Evolutionary conservation across 2,113 vertebrate species (phyloP), one percentile per base, ranked within the genome.

Genomic region (Turdus rufiventris): DNA sequence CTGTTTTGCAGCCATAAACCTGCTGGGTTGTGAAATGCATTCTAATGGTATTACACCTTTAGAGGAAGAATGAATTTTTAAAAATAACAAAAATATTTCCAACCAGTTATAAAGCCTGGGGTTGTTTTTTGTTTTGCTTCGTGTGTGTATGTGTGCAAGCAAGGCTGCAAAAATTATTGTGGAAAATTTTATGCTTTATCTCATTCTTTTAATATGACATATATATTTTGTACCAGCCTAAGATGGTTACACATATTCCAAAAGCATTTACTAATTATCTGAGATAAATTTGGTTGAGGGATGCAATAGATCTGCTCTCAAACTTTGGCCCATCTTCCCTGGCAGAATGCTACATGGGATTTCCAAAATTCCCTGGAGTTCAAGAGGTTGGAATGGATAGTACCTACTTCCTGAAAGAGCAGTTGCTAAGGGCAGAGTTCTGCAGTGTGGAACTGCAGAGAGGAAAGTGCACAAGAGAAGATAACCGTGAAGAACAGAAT

Each of bases 21-120:
- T 87, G 28, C 40, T 91, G 40, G 51, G 75, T 25, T 86, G 61
- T 94, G 86, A 95, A 95, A 94, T 72, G 19, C 31, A 68, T 91
- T 89, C 65, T 92, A 78, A 85, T 83, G 23, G 2, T 31, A 57
- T 88, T 76, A 42, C 7, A 85, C 60, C 19, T 86, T 86, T 45
- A 43, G 43, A 91, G 43, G 28, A 40, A 71, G 6, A 66, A 93
- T 42, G 29, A 29, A 18, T 38, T 89, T 86, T 66, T 29, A 4
- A 75, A 77, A 88, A 84, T 7, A 75, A 78, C 48, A 50, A 71
- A 83, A 86, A 15, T 57, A 79, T 73, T 94, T 85, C 33, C n/a
- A 72, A 40, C 34, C 57, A 54, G 54, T 79, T 74, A 66, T 34
- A 76, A 80, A 84, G 12, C 47, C 51, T 71, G 17, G 8, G 38